phyloP scores from a whole-genome alignment of 2,113 vertebrate species.

The Bettongia penicillata region DNA sequence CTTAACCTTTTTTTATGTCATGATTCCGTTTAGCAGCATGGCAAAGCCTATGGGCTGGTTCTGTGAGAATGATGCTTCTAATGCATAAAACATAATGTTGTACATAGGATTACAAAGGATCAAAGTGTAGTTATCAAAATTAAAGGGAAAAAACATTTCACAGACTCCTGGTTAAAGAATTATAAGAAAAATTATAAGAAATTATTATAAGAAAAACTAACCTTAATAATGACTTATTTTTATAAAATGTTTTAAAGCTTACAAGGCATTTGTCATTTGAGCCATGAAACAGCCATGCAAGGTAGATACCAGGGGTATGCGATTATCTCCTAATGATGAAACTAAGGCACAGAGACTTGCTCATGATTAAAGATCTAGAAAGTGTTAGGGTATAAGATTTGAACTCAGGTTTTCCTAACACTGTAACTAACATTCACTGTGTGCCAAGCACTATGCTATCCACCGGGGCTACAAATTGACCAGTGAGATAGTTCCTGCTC shows the following conservation, averaged over 20 bases:
- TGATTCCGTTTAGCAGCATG: neutral
- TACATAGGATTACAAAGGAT: neutral
- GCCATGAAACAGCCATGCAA: neutral
- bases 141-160: neutral
- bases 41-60: neutral
- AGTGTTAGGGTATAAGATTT: neutral
- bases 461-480: neutral
- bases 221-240: neutral
- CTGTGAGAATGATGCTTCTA: neutral
- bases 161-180: neutral
- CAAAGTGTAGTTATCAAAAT: neutral
- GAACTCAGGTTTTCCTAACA: neutral
- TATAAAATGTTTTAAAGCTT: neutral
- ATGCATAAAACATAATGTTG: neutral
- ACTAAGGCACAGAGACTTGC: neutral
- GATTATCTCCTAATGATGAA: neutral
- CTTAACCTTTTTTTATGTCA: neutral
- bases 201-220: neutral
- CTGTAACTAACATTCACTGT: neutral
- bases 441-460: neutral
- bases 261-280: neutral
- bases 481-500: neutral
- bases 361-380: neutral
- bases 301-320: neutral
- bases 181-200: neutral